These are phyloP conservation scores for Harpegnathos saltator DNA, from an alignment of 1,140 invertebrate genomes.

Conservation along the genomic window DNA sequence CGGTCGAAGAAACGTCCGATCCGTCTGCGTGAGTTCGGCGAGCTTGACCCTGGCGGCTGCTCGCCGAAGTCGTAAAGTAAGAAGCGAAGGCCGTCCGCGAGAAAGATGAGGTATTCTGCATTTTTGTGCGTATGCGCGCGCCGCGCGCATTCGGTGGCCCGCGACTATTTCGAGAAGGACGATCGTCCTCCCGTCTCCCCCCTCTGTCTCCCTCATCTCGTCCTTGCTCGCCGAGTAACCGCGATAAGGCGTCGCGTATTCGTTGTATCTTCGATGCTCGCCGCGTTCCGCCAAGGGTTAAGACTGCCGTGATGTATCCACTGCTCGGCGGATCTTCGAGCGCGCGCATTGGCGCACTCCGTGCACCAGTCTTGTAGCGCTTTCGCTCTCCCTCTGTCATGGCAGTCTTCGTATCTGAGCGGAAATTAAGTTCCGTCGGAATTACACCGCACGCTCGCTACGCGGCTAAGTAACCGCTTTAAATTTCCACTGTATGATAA, in stretches of 20 bases:
- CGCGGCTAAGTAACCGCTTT: background rate
- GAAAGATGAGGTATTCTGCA: slow-evolving; percentile 34
- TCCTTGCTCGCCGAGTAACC: slow-evolving; percentile 1
- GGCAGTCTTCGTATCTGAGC: background rate
- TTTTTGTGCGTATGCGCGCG: slow-evolving; percentile 19
- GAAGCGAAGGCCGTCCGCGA: slow-evolving; percentile 18
- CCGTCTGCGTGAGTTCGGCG: background rate
- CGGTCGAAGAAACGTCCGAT: too few relatives aligned
- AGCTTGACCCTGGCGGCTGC: background rate
- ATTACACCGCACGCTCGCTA: background rate
- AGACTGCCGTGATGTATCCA: slow-evolving; percentile 5
- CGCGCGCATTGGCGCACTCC: background rate
- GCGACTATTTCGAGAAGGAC: slow-evolving; percentile 42
- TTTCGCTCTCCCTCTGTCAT: slow-evolving; percentile 29
- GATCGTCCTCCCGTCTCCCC: slow-evolving; percentile 7
- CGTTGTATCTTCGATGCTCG: slow-evolving; percentile 8
- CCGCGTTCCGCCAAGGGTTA: background rate
- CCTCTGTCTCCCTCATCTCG: background rate
- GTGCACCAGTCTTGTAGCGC: background rate
- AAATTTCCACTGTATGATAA: background rate
- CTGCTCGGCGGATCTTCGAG: background rate
- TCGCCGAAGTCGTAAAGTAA: slow-evolving; percentile 17
- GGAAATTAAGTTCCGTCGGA: background rate
- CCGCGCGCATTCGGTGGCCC: background rate
- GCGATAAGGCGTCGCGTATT: slow-evolving; percentile 7